Conservation (phyloP, 2,797 vertebrate genomes). For the Dendrocincla tyrannina region DNA sequence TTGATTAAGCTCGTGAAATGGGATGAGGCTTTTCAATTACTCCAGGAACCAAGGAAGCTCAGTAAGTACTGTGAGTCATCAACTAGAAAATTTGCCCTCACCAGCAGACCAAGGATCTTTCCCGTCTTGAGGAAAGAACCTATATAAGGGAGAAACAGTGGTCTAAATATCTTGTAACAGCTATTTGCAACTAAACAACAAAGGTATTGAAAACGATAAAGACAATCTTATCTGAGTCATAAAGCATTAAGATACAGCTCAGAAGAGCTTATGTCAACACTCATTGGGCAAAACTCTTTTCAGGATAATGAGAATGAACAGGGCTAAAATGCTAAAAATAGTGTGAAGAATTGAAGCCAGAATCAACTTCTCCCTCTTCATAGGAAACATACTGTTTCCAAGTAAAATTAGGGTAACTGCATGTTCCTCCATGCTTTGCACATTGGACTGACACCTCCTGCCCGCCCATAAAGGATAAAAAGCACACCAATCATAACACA, state of each 20-base stretch:
- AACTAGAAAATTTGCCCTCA: not conserved
- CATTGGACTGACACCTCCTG: not conserved
- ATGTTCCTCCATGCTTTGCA: not conserved
- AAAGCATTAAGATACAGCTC: not conserved
- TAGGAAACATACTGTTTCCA: not conserved
- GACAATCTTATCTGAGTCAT: slow-evolving; percentile 9
- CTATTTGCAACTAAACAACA: slow-evolving; percentile 3
- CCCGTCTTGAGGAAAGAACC: not conserved
- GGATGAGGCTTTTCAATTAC: not conserved
- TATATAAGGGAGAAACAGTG: not conserved
- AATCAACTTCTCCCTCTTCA: not conserved
- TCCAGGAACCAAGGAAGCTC: not conserved
- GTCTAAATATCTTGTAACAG: not conserved
- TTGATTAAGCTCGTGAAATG: not conserved
- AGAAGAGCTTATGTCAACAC: slow-evolving; percentile 25
- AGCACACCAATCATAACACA: not conserved
- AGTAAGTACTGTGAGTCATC: not conserved
- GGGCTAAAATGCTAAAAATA: slow-evolving; percentile 42
- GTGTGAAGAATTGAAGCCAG: not conserved
- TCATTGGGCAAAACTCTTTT: not conserved
- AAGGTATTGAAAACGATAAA: slow-evolving; percentile 30
- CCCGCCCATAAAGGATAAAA: not conserved
- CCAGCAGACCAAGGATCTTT: not conserved
- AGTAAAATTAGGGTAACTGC: not conserved
- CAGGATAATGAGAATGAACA: slow-evolving; percentile 32